These are phyloP conservation scores for Labrus mixtus DNA, from an alignment of 2,113 vertebrate genomes.

Conservation along the genomic window DNA sequence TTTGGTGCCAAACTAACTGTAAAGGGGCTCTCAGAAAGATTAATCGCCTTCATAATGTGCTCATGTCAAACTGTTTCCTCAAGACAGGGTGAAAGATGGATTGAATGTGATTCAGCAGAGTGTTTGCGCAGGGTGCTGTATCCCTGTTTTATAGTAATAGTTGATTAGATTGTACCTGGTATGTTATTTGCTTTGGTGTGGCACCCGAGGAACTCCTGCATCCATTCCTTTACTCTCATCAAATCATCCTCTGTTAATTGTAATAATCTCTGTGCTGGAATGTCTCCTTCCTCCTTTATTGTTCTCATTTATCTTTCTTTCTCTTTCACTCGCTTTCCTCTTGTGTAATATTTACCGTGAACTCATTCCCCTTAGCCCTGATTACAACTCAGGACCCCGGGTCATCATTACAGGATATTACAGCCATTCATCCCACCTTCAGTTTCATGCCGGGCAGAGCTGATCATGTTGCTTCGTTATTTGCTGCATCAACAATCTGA, in stretches of 20 bases:
- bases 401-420: conserved; percentile 64
- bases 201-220: conserved; percentile 37
- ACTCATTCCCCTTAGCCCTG: conserved; percentile 54
- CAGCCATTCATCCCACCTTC: conserved; percentile 61
- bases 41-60: neutral
- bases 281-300: conserved; percentile 37
- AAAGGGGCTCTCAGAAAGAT: neutral
- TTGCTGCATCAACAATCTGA: conserved; percentile 27
- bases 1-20: too few species aligned
- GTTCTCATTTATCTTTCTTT: conserved; percentile 59
- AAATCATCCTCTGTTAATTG: neutral
- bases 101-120: conserved; percentile 5
- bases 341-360: conserved; percentile 29
- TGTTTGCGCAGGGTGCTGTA: conserved; percentile 36
- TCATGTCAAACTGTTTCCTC: neutral
- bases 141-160: neutral
- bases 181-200: conserved; percentile 43
- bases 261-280: conserved; percentile 39
- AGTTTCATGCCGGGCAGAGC: conserved; percentile 27
- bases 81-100: neutral
- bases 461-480: conserved; percentile 13
- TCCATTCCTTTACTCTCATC: conserved; percentile 14
- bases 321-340: conserved; percentile 30
- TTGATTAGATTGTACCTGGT: conserved; percentile 3
- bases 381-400: conserved; percentile 33